phyloP scores from a whole-genome alignment of 2,888 invertebrate genomes.

The Cheilosia vernalis region DNA sequence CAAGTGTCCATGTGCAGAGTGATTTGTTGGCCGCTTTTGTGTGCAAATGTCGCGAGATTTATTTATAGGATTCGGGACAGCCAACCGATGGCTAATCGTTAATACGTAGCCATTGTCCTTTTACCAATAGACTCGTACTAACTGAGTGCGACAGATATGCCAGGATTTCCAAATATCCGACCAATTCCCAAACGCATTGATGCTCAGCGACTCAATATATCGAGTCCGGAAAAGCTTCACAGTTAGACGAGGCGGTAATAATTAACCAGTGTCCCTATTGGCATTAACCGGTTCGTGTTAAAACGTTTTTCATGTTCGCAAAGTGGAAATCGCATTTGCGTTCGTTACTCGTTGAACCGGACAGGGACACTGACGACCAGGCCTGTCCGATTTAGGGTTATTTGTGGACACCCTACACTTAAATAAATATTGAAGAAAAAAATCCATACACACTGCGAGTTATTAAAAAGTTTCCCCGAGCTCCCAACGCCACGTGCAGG shows the following conservation, averaged over 20 bases:
- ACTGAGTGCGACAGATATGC: constrained; percentile 17
- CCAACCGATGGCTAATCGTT: constrained; percentile 4
- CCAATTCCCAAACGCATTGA: constrained; percentile 45
- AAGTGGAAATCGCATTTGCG: constrained; percentile 46
- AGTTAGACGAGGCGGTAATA: constrained; percentile 58
- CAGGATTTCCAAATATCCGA: constrained; percentile 19
- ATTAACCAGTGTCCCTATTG: constrained; percentile 54
- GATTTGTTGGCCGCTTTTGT: constrained; percentile 41
- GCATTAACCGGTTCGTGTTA: constrained; percentile 37
- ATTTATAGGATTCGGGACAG: constrained; percentile 39
- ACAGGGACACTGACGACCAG: background rate
- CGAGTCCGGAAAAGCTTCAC: constrained; percentile 37
- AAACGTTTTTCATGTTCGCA: constrained; percentile 65
- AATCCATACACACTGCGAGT: constrained; percentile 12
- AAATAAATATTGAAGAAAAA: background rate
- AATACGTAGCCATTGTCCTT: background rate
- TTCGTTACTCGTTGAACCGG: constrained; percentile 2
- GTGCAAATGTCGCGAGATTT: constrained; percentile 46
- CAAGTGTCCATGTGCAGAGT: constrained; percentile 48
- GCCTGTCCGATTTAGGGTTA: background rate
- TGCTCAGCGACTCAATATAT: constrained; percentile 16
- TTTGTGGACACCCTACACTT: background rate
- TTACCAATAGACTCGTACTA: background rate
- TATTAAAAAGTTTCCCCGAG: constrained; percentile 34
- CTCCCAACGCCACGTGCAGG: background rate